phyloP scores from a whole-genome alignment of 2,113 vertebrate species.

The Elgaria multicarinata region DNA sequence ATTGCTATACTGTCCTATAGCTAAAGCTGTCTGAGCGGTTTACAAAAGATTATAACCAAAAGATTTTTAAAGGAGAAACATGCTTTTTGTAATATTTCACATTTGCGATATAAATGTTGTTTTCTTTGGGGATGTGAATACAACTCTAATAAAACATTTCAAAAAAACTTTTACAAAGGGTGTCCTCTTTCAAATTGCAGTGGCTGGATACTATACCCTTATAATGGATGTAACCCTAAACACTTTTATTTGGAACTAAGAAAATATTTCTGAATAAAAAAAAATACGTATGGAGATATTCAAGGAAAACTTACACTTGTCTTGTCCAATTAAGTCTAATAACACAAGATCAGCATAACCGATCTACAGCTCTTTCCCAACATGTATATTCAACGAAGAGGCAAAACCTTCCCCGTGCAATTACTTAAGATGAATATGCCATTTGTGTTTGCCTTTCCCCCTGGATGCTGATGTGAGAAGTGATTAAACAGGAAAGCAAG shows the following conservation, averaged over 20 bases:
- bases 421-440: constrained; percentile 39
- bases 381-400: constrained; percentile 29
- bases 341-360: background rate
- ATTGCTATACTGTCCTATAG: too few species aligned
- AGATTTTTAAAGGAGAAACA: too few species aligned
- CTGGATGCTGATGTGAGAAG: constrained; percentile 41
- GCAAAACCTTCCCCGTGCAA: constrained; percentile 46
- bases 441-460: background rate
- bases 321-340: background rate
- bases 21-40: too few species aligned
- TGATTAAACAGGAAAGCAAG: constrained; percentile 63
- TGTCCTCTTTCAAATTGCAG: background rate
- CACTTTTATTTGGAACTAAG: background rate
- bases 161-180: background rate
- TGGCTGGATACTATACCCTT: background rate
- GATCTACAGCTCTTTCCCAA: background rate
- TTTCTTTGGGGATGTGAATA: background rate
- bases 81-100: background rate
- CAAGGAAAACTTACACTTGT: background rate
- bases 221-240: background rate
- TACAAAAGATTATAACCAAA: too few species aligned
- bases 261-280: background rate
- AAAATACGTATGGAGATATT: background rate
- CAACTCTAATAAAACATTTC: background rate
- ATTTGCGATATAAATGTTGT: background rate